phyloP scores from a whole-genome alignment of 2,888 invertebrate genomes.

The Tinea trinotella region DNA sequence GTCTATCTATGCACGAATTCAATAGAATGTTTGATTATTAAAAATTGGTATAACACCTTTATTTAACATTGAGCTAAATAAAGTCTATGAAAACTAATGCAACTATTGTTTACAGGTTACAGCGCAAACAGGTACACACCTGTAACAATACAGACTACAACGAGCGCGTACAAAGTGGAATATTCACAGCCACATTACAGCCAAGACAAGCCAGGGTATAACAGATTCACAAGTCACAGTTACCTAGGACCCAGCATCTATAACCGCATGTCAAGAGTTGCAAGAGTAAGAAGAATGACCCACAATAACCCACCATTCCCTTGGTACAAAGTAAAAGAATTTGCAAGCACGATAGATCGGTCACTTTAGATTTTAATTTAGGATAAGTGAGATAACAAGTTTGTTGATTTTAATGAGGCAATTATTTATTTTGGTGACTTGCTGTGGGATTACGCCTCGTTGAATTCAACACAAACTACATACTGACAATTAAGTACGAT shows the following conservation, averaged over 20 bases:
- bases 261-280: constrained; percentile 56
- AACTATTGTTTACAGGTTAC: constrained; percentile 41
- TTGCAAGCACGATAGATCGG: constrained; percentile 79
- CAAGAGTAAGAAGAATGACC: constrained; percentile 44
- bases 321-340: constrained; percentile 82
- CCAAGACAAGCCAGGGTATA: constrained; percentile 58
- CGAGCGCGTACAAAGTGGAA: constrained; percentile 64
- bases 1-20: too few species aligned
- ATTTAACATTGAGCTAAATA: too few species aligned
- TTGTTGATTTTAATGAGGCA: constrained; percentile 61
- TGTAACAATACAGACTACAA: constrained; percentile 49
- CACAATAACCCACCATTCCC: constrained; percentile 78
- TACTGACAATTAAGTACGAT: not conserved
- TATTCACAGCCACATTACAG: constrained; percentile 61
- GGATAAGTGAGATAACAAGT: constrained; percentile 33
- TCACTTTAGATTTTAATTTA: constrained; percentile 39
- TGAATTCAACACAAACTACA: constrained; percentile 62
- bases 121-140: constrained; percentile 53
- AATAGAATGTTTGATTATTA: too few species aligned
- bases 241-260: constrained; percentile 52
- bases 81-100: too few species aligned
- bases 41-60: too few species aligned
- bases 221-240: constrained; percentile 54
- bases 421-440: constrained; percentile 14
- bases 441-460: constrained; percentile 36